Evolutionary conservation across 2,113 vertebrate species (phyloP).

Genomic region (Manacus vitellinus): DNA sequence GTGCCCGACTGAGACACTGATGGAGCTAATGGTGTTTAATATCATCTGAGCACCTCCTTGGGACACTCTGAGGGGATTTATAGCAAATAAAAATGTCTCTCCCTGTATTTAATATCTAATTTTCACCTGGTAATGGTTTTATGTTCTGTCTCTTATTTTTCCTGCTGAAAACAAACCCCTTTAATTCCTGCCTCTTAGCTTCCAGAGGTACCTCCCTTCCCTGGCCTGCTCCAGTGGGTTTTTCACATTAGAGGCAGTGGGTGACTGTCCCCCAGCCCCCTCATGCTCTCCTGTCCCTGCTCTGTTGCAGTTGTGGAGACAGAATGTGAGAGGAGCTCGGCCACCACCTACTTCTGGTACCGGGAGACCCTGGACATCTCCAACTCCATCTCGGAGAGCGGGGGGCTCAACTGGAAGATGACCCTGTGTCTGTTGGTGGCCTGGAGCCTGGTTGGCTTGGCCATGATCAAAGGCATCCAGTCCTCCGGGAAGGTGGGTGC

Average conservation of each 20-base stretch:
- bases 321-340: conserved; percentile 95
- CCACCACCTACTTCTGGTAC: conserved; percentile 99
- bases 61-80: not conserved
- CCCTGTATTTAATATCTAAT: not conserved
- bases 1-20: accelerated
- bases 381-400: conserved; percentile 89
- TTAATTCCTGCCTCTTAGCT: not conserved
- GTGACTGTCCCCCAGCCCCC: not conserved
- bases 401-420: conserved; percentile 98
- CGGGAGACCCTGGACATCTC: conserved; percentile 94
- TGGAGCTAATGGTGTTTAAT: not conserved
- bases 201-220: not conserved
- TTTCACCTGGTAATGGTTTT: not conserved
- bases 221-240: not conserved
- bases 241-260: not conserved
- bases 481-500: conserved; percentile 92
- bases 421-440: conserved; percentile 89
- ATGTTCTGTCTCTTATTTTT: not conserved
- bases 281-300: not conserved
- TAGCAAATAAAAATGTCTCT: not conserved
- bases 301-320: conserved; percentile 84
- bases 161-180: not conserved
- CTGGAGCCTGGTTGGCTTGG: conserved; percentile 93
- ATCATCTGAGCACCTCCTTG: not conserved
- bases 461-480: conserved; percentile 97